Percentiles rank a stretch among this genome's conserved stretches.
Evolutionary conservation across 2,113 vertebrate species (phyloP).

Genomic region (Rhegmatorhina hoffmannsi): DNA sequence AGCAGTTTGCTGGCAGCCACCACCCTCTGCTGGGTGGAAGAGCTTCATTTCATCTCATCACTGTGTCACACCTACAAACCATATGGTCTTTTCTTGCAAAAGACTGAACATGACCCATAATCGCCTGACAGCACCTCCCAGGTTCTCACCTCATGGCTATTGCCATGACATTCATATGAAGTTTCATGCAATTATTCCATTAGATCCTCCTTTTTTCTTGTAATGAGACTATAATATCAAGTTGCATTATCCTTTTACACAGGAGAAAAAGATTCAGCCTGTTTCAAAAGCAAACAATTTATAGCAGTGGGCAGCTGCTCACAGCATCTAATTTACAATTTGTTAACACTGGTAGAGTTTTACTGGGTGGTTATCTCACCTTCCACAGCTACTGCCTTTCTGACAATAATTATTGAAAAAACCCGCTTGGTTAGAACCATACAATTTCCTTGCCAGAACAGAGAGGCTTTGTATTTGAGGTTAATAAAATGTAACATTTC

Average conservation of each 20-base stretch:
- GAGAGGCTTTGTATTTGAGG: conserved; percentile 36
- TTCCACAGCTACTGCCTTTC: neutral
- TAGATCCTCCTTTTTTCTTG: neutral
- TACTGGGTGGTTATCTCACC: neutral
- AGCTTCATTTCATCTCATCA: neutral
- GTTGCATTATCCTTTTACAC: neutral
- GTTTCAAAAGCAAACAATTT: neutral
- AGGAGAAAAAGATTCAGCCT: neutral
- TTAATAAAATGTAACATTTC: conserved; percentile 53
- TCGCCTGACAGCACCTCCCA: neutral
- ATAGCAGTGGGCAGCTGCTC: neutral
- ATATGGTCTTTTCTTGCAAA: neutral
- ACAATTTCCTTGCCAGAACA: neutral
- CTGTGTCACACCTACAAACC: neutral
- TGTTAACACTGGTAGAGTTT: neutral
- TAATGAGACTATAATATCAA: neutral
- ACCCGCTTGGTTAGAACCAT: neutral
- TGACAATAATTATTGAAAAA: conserved; percentile 29
- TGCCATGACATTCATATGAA: neutral
- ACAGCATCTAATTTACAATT: conserved; percentile 21
- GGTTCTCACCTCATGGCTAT: neutral
- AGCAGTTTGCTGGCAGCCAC: neutral
- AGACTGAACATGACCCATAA: neutral
- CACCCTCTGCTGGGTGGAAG: neutral
- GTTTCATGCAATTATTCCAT: neutral